A percentile compares a stretch with the other conserved stretches of the same genome.
These are phyloP conservation scores for Pycnomerus fuliginosus DNA, from an alignment of 2,888 invertebrate species.

Conservation along the genomic window DNA sequence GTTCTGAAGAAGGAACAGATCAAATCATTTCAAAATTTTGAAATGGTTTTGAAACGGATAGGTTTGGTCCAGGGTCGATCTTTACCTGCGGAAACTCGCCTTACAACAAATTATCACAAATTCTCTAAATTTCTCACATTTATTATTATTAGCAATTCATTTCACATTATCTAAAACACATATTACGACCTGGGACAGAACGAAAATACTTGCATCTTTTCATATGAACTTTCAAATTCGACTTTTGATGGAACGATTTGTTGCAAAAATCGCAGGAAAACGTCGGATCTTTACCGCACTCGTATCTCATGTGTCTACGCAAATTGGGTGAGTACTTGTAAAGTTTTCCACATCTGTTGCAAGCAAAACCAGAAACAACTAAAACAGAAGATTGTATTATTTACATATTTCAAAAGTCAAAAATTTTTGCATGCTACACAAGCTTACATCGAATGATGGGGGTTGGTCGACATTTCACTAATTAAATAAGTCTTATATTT, in stretches of 20 bases:
- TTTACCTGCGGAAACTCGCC: too few species aligned
- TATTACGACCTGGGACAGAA: constrained; percentile 3
- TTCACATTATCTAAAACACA: too few species aligned
- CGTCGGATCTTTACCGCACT: constrained; percentile 57
- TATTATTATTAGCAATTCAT: too few species aligned
- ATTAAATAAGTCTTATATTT: background rate
- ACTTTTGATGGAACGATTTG: constrained; percentile 27
- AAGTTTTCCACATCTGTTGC: constrained; percentile 12
- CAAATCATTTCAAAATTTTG: too few species aligned
- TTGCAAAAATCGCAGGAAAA: constrained; percentile 57
- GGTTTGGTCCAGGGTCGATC: too few species aligned
- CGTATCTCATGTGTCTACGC: constrained; percentile 18
- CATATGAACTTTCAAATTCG: constrained; percentile 28
- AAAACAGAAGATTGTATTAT: constrained; percentile 2
- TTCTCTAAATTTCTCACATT: too few species aligned
- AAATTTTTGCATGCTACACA: background rate
- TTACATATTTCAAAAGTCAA: background rate
- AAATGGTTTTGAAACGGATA: too few species aligned
- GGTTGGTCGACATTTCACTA: too few species aligned
- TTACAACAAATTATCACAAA: too few species aligned
- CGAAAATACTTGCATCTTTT: constrained; percentile 11
- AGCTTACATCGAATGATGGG: too few species aligned
- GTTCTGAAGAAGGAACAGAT: too few species aligned
- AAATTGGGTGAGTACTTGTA: constrained; percentile 22
- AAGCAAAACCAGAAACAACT: constrained; percentile 8